A percentile compares a stretch with the other conserved stretches of the same genome.
Evolutionary conservation across 2,888 invertebrate species (phyloP).

Genomic region (Cantharis rustica): DNA sequence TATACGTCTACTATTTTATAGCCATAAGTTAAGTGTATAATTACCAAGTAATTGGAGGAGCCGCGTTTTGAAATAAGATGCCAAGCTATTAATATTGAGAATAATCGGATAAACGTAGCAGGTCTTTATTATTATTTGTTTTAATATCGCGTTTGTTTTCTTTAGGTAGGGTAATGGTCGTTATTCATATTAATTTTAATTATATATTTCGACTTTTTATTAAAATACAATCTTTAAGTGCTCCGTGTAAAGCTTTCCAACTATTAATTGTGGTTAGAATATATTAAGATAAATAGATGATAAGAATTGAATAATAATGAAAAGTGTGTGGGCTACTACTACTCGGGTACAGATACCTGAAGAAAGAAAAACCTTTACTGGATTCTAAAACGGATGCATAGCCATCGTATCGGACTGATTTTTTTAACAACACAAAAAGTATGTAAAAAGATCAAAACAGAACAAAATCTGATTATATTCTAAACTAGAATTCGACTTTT

Average conservation of each 20-base stretch:
- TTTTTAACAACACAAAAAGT: not conserved
- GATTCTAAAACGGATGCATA: not conserved
- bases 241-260: not conserved
- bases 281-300: not conserved
- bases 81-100: slow-evolving; percentile 26
- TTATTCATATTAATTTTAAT: not conserved
- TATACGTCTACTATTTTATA: slow-evolving; percentile 7
- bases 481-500: no score
- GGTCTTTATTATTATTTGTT: slow-evolving; percentile 18
- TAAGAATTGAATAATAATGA: not conserved
- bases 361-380: not conserved
- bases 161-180: not conserved
- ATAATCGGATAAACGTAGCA: slow-evolving; percentile 19
- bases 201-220: not conserved
- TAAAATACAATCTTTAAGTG: not conserved
- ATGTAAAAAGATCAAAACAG: not conserved
- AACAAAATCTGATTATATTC: no score
- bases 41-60: slow-evolving; percentile 28
- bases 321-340: not conserved
- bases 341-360: not conserved
- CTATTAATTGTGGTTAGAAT: not conserved
- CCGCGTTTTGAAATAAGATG: slow-evolving; percentile 23
- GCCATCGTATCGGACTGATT: not conserved
- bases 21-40: slow-evolving; percentile 5
- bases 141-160: slow-evolving; percentile 19